Base-by-base conservation (phyloP, 2,113 vertebrate species). In the Empidonax alnorum region DNA sequence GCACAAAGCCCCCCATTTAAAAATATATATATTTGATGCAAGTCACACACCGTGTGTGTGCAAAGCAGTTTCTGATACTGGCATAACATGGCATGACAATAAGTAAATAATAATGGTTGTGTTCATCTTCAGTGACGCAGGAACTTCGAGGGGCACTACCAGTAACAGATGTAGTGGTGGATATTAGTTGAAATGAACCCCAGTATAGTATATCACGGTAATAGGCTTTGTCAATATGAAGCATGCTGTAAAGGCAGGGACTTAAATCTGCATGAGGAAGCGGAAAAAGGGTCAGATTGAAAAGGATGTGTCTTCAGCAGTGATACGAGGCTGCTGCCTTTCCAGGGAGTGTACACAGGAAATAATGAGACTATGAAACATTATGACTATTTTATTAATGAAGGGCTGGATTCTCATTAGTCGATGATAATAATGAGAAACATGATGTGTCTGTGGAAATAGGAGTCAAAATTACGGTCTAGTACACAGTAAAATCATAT, bases 141-240 rank as follows among this genome's bases (percentile, higher is more conserved):
- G 55, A 69, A 46, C 61, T 63, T 23, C 58, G 72, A 66, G 24
- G 94, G 89, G 71, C 50, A 30, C 79, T 91, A 77, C 77, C 90
- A 94, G 71, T 80, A 79, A 94, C 93, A 93, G 91, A 96, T 96
- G 92, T 85, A 76, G 67, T 41, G 10, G 47, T 87, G 71, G 89
- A 90, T 94, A 78, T 76, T 80, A 84, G 61, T 71, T 78, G 82
- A 97, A 95, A 93, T 95, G 91, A 96, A 92, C 90, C 94, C 75
- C 50, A 14, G 81, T 73, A 56, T 67, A 96, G 95, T 97, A 93
- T 89, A 92, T 96, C 97, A 96, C 18, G 81, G 90, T 97, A 97
- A 97, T 95, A 94, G 96, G 96, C 94, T 97, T 96, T 97, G 97
- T 96, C 97, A 97, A 95, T 96, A 93, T 94, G 84, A 96, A 96